Evolutionary conservation across 2,797 vertebrate species (phyloP).

Genomic region (Galaxias olidus): DNA sequence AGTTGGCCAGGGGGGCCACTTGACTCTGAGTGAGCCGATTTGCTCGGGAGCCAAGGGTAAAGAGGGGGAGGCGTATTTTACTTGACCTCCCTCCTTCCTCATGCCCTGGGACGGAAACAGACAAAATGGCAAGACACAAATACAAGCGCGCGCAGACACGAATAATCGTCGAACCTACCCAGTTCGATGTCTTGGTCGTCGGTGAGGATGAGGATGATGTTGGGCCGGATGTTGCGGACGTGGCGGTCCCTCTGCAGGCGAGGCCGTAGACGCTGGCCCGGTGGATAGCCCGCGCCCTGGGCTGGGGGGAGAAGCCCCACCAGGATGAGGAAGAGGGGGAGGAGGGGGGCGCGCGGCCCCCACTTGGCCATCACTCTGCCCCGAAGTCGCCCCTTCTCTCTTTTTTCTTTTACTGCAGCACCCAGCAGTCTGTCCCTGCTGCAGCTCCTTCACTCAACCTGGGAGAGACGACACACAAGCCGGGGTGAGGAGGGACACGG

Average conservation of each 20-base stretch:
- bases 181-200: conserved; percentile 98
- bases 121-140: conserved; percentile 39
- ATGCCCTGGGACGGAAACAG: conserved; percentile 48
- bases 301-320: conserved; percentile 61
- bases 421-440: background rate
- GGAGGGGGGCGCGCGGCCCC: conserved; percentile 63
- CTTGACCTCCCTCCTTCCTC: conserved; percentile 50
- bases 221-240: conserved; percentile 89
- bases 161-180: conserved; percentile 72
- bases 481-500: background rate
- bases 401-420: conserved; percentile 35
- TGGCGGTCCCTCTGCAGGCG: conserved; percentile 90
- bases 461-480: conserved; percentile 6
- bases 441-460: conserved; percentile 50
- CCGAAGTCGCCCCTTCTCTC: no score
- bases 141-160: background rate
- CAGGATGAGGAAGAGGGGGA: conserved; percentile 64
- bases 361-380: conserved; percentile 76
- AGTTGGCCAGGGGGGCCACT: conserved; percentile 54
- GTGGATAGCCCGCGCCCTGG: conserved; percentile 80
- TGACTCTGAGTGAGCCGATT: conserved; percentile 65
- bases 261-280: conserved; percentile 83
- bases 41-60: conserved; percentile 62
- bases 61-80: conserved; percentile 34
- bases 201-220: conserved; percentile 96